Evolutionary conservation across 2,888 invertebrate genomes (phyloP).

Genomic region (Strigamia maritima): DNA sequence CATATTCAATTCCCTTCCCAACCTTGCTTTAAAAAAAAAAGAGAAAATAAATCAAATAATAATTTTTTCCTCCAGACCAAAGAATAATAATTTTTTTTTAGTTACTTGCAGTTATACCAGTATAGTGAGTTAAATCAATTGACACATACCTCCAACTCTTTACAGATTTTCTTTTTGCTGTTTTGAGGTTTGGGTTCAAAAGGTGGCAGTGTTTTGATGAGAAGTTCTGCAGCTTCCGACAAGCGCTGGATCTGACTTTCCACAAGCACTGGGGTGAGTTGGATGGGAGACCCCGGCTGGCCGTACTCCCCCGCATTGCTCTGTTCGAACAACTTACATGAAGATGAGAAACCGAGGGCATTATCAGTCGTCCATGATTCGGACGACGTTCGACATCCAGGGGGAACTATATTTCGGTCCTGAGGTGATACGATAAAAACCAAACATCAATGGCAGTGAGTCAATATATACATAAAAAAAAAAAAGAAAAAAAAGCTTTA

Average conservation of each 20-base stretch:
- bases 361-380: constrained; percentile 35
- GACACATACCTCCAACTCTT: constrained; percentile 71
- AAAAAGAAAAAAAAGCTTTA: not conserved
- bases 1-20: too few relatives aligned
- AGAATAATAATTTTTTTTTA: too few relatives aligned
- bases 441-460: not conserved
- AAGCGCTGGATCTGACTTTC: constrained; percentile 81
- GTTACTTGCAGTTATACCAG: too few relatives aligned
- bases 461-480: not conserved
- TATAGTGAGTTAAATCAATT: too few relatives aligned
- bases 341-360: constrained; percentile 23
- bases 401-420: not conserved
- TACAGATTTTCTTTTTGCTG: constrained; percentile 83
- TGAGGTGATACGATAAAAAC: not conserved
- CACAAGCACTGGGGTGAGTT: constrained; percentile 71
- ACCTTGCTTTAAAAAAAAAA: too few relatives aligned
- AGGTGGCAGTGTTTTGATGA: constrained; percentile 77
- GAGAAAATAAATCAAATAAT: too few relatives aligned
- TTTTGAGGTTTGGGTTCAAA: constrained; percentile 84
- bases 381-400: too few relatives aligned
- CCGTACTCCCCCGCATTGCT: constrained; percentile 44
- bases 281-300: constrained; percentile 52
- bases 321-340: constrained; percentile 40
- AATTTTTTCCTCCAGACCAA: too few relatives aligned
- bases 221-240: constrained; percentile 75